These are phyloP conservation scores for Muscicapa comitata DNA, from an alignment of 2,797 vertebrate genomes.

Conservation along the genomic window DNA sequence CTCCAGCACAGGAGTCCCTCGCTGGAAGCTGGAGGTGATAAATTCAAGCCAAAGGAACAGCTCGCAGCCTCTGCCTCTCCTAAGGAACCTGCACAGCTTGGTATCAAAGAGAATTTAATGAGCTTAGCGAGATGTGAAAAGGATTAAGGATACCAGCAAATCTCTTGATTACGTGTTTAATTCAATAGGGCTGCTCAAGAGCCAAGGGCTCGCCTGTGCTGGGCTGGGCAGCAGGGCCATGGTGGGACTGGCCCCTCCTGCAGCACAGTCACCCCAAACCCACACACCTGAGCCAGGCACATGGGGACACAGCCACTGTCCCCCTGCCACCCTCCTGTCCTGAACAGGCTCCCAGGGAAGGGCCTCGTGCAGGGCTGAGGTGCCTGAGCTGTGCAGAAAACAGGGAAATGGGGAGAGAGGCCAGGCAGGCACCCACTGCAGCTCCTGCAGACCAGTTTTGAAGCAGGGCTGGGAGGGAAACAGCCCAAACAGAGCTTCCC, in stretches of 20 bases:
- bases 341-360: accelerated
- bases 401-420: not conserved
- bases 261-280: not conserved
- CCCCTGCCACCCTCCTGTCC: not conserved
- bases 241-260: not conserved
- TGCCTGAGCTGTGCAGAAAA: not conserved
- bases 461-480: not conserved
- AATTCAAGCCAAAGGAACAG: not conserved
- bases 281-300: not conserved
- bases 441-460: not conserved
- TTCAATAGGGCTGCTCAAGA: slow-evolving; percentile 51
- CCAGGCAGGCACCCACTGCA: not conserved
- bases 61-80: not conserved
- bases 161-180: slow-evolving; percentile 53
- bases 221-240: not conserved
- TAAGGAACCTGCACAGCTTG: slow-evolving; percentile 56
- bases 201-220: not conserved
- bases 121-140: slow-evolving; percentile 62
- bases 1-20: not conserved
- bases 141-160: slow-evolving; percentile 61
- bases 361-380: accelerated
- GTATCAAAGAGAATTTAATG: slow-evolving; percentile 62
- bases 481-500: not conserved
- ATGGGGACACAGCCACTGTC: accelerated
- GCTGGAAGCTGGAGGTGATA: not conserved